A percentile compares a stretch with the other conserved stretches of the same genome.
phyloP scores from a whole-genome alignment of 2,888 invertebrate species.

The Dugesia japonica region DNA sequence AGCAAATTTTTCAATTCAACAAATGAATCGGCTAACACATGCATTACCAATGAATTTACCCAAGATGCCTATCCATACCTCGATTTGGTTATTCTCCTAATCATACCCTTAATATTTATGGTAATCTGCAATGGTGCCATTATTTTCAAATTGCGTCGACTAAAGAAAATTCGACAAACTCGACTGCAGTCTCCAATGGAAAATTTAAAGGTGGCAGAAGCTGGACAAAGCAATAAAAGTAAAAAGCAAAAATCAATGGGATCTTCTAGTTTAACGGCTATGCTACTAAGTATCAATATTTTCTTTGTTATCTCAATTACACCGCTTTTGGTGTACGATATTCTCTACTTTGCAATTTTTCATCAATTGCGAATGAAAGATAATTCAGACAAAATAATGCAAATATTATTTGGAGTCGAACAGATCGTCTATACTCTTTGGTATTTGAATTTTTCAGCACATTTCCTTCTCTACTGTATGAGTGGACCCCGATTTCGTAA shows the following conservation, averaged over 20 bases:
- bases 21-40: background rate
- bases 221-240: background rate
- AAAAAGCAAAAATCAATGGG: background rate
- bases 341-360: slow-evolving; percentile 17
- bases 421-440: slow-evolving; percentile 28
- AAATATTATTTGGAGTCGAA: slow-evolving; percentile 24
- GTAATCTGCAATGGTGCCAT: slow-evolving; percentile 31
- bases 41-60: background rate
- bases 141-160: slow-evolving; percentile 29
- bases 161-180: slow-evolving; percentile 27
- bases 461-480: slow-evolving; percentile 32
- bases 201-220: background rate
- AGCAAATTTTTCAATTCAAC: background rate
- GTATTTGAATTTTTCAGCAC: slow-evolving; percentile 31
- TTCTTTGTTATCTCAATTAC: slow-evolving; percentile 30
- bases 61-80: slow-evolving; percentile 27
- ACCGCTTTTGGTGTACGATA: slow-evolving; percentile 27
- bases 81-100: slow-evolving; percentile 20
- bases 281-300: slow-evolving; percentile 31
- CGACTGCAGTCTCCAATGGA: slow-evolving; percentile 27
- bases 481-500: slow-evolving; percentile 32
- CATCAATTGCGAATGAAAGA: background rate
- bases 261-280: slow-evolving; percentile 28
- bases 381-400: slow-evolving; percentile 7
- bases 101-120: slow-evolving; percentile 31